Evolutionary conservation across 2,797 vertebrate species (phyloP).

Genomic region (Phoebastria nigripes): DNA sequence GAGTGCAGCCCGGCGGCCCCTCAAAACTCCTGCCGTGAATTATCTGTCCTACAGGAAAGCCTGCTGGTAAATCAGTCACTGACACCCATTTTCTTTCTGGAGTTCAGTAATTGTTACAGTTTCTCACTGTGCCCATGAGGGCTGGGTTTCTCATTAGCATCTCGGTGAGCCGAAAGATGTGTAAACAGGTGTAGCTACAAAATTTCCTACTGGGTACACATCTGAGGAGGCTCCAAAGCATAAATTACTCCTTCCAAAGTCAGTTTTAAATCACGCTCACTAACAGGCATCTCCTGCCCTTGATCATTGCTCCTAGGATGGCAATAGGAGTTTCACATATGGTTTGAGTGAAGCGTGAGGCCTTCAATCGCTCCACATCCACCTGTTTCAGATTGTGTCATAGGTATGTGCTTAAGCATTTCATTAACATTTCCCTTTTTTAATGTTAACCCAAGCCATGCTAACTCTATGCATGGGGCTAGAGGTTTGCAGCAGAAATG

Average conservation of each 20-base stretch:
- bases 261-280: slow-evolving; percentile 57
- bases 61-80: slow-evolving; percentile 25
- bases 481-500: neutral
- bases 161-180: slow-evolving; percentile 9
- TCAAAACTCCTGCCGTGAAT: neutral
- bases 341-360: slow-evolving; percentile 58
- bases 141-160: slow-evolving; percentile 58
- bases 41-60: slow-evolving; percentile 12
- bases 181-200: slow-evolving; percentile 61
- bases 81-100: slow-evolving; percentile 10
- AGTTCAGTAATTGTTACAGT: slow-evolving; percentile 16
- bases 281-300: slow-evolving; percentile 53
- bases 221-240: slow-evolving; percentile 50
- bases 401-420: slow-evolving; percentile 47
- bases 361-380: slow-evolving; percentile 17
- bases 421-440: slow-evolving; percentile 40
- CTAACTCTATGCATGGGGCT: neutral
- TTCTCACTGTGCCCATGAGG: neutral
- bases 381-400: slow-evolving; percentile 68
- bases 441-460: neutral
- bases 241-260: slow-evolving; percentile 60
- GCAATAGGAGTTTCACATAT: slow-evolving; percentile 44
- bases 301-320: slow-evolving; percentile 47
- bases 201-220: slow-evolving; percentile 58
- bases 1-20: neutral